These are phyloP conservation scores for Pempheris klunzingeri DNA, from an alignment of 2,797 vertebrate genomes.

Conservation along the genomic window DNA sequence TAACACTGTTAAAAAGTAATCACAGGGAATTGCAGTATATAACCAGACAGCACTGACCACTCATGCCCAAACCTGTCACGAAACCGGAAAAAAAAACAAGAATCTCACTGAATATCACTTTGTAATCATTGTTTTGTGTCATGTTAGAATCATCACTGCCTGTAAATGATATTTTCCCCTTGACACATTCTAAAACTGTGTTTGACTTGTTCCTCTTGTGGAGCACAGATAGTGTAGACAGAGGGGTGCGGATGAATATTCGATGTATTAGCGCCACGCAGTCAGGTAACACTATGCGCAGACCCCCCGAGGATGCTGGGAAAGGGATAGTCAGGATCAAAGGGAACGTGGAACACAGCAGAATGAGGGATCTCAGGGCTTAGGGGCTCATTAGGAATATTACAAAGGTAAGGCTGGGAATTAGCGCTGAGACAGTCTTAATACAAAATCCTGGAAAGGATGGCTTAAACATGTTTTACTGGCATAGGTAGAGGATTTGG, in stretches of 20 bases:
- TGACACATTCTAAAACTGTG: constrained; percentile 47
- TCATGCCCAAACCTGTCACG: constrained; percentile 27
- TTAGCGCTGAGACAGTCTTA: constrained; percentile 81
- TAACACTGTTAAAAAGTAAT: constrained; percentile 37
- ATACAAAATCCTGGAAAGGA: constrained; percentile 81
- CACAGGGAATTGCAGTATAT: not conserved
- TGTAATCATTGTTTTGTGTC: constrained; percentile 11
- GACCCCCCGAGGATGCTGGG: constrained; percentile 78
- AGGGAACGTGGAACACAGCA: constrained; percentile 79
- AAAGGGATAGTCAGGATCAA: constrained; percentile 85
- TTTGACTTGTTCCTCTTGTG: constrained; percentile 65
- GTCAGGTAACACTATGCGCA: constrained; percentile 69
- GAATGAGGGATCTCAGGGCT: constrained; percentile 83
- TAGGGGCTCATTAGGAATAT: constrained; percentile 86
- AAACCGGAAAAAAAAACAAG: constrained; percentile 35
- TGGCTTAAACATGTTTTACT: constrained; percentile 76
- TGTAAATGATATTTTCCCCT: constrained; percentile 14
- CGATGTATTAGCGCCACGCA: constrained; percentile 71
- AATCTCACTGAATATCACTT: not conserved
- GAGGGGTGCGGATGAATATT: constrained; percentile 75
- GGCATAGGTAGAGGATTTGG: constrained; percentile 73
- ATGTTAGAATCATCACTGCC: constrained; percentile 4
- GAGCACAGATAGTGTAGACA: constrained; percentile 59
- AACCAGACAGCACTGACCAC: constrained; percentile 29
- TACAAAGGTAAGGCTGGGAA: constrained; percentile 84